Base-by-base conservation (phyloP, 2,113 vertebrate species). In the Accipiter virgatus region DNA sequence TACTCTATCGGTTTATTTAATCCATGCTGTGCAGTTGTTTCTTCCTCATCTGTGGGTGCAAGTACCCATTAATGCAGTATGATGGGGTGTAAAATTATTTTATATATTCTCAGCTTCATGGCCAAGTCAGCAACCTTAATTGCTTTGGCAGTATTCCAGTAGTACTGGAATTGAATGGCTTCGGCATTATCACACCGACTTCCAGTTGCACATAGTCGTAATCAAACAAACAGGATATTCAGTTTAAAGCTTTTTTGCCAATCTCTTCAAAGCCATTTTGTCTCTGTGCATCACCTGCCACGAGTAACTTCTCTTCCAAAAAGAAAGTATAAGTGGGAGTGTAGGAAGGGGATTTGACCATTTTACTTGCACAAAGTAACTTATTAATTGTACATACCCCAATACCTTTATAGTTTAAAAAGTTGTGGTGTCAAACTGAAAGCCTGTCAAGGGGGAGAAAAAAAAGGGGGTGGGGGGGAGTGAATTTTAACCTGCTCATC, bases 81-180 rank as follows among this genome's bases (percentile, higher is more conserved):
- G 66, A 84, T 75, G 55, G 66, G 67, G 78, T 88, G 32, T 93
- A 75, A 58, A 79, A 80, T 92, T 81, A 62, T 91, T 95, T 94
- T 95, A 25, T 96, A 38, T 43, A 55, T 95, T 96, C 92, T 87
- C 65, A 66, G 93, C 86, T 78, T 95, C 66, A 26, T 61, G 96
- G 95, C 96, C 90, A 94, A 95, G 86, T 93, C 93, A 90, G 93
- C 90, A 95, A 88, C 78, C 92, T 97, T 98, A 98, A 98, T 97
- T 97, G 96, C 95, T 97, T 97, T 97, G 97, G 96, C 94, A 90
- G 92, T 36, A 13, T 94, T 97, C 94, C 94, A 93, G 95, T 92
- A 97, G 98, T 97, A 38, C 95, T 79, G 94, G 95, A 90, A 90
- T 82, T 95, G 96, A 93, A 93, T 92, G 97, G 96, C 95, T 98